Conservation (phyloP, 2,797 vertebrate species). For the Trichosurus vulpecula region DNA sequence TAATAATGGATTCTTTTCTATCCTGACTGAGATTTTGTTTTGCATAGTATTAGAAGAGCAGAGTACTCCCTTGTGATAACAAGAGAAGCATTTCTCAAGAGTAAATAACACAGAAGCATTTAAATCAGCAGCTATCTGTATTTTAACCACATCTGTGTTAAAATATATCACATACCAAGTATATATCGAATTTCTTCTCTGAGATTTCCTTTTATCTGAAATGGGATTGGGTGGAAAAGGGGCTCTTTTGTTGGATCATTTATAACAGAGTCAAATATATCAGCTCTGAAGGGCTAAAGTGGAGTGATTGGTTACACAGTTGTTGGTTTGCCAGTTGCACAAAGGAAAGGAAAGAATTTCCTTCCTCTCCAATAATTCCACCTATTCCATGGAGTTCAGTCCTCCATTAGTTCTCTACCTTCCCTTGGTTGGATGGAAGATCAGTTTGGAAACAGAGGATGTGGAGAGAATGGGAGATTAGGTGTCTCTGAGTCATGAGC, state of each 20-base stretch:
- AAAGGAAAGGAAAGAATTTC: not conserved
- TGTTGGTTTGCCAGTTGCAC: not conserved
- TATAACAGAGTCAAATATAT: not conserved
- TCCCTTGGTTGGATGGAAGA: not conserved
- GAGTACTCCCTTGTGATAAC: slow-evolving; percentile 67
- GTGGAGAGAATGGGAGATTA: not conserved
- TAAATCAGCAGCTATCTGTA: slow-evolving; percentile 52
- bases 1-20: slow-evolving; percentile 81
- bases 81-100: slow-evolving; percentile 72
- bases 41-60: slow-evolving; percentile 74
- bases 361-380: not conserved
- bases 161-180: not conserved
- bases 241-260: not conserved
- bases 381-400: not conserved
- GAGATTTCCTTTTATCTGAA: not conserved
- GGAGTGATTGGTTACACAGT: not conserved
- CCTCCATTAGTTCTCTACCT: not conserved
- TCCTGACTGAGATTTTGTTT: slow-evolving; percentile 76
- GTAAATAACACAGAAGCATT: slow-evolving; percentile 67
- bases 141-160: slow-evolving; percentile 70
- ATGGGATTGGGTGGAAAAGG: not conserved
- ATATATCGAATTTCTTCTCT: not conserved
- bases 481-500: not conserved
- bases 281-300: not conserved
- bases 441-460: not conserved